These are phyloP conservation scores for Deilephila porcellus DNA, from an alignment of 2,888 invertebrate genomes.

Conservation along the genomic window DNA sequence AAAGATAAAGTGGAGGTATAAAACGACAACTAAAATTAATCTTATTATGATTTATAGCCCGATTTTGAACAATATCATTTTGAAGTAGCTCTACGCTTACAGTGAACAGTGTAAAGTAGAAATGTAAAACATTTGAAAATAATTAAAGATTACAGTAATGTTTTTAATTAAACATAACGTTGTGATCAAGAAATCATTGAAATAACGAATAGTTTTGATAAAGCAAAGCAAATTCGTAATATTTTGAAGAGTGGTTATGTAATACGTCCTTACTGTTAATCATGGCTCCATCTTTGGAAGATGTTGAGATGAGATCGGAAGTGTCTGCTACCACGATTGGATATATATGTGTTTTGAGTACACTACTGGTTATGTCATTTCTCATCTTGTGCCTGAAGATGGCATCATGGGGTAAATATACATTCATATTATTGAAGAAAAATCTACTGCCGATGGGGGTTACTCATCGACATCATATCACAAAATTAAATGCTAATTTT, in stretches of 20 bases:
- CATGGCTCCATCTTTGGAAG: conserved; percentile 40
- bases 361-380: conserved; percentile 60
- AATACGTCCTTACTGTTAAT: conserved; percentile 19
- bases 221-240: conserved; percentile 31
- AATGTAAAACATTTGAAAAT: background rate
- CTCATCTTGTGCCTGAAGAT: conserved; percentile 65
- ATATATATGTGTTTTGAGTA: conserved; percentile 48
- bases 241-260: conserved; percentile 26
- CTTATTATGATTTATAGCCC: conserved; percentile 26
- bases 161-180: conserved; percentile 39
- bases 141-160: conserved; percentile 4
- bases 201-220: conserved; percentile 33
- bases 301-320: conserved; percentile 18
- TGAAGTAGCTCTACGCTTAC: background rate
- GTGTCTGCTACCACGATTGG: conserved; percentile 39
- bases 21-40: conserved; percentile 31
- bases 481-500: too few relatives aligned
- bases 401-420: conserved; percentile 54
- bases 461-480: background rate
- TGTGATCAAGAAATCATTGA: conserved; percentile 37
- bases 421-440: background rate
- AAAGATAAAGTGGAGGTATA: background rate
- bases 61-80: conserved; percentile 16
- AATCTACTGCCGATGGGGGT: background rate
- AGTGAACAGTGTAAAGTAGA: background rate